These are phyloP conservation scores for Drosophila niveifrons DNA, from an alignment of 2,888 invertebrate species.

Conservation along the genomic window DNA sequence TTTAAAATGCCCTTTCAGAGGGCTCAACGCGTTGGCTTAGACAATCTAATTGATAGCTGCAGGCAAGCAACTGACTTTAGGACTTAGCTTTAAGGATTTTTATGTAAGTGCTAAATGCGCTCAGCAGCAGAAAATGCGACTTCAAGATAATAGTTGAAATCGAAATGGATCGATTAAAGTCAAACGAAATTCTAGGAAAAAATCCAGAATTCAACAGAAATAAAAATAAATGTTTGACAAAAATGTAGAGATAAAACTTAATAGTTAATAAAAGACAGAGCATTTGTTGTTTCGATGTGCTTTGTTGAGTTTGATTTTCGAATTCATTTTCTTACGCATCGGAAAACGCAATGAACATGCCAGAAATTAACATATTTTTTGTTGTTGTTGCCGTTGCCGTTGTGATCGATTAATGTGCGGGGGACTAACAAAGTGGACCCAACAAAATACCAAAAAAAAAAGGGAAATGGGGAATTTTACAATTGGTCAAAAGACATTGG, in stretches of 20 bases:
- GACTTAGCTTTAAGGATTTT: neutral
- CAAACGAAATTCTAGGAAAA: neutral
- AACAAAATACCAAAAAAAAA: conserved; percentile 2
- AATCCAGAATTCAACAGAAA: neutral
- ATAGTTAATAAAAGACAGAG: conserved; percentile 17
- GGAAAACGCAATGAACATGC: conserved; percentile 65
- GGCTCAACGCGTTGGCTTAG: conserved; percentile 12
- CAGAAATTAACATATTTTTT: conserved; percentile 73
- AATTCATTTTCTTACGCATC: conserved; percentile 68
- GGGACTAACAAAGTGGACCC: conserved; percentile 61
- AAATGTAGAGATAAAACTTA: neutral
- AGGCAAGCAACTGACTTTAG: neutral
- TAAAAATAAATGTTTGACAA: neutral
- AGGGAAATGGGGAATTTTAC: conserved; percentile 37
- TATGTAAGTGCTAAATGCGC: neutral
- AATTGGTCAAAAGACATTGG: conserved; percentile 67
- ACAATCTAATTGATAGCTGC: conserved; percentile 16
- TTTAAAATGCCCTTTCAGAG: conserved; percentile 39
- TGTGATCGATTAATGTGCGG: conserved; percentile 68
- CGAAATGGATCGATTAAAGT: neutral
- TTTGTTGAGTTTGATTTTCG: conserved; percentile 24
- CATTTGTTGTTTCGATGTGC: conserved; percentile 27
- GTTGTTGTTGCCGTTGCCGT: conserved; percentile 12
- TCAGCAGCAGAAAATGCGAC: neutral
- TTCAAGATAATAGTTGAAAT: neutral